phyloP scores from a whole-genome alignment of 2,888 invertebrate species.

The Amorpha juglandis region DNA sequence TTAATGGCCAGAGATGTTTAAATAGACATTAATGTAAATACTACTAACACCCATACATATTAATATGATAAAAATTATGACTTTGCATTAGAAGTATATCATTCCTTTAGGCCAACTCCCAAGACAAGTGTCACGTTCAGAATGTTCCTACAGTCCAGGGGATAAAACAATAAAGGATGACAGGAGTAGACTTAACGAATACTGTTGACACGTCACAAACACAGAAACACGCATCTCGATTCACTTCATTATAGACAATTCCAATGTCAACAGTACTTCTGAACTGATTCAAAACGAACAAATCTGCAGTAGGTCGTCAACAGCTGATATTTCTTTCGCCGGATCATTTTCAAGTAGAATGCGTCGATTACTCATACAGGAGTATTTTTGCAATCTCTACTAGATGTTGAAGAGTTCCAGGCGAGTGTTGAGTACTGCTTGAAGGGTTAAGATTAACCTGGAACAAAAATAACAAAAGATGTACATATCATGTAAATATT shows the following conservation, averaged over 20 bases:
- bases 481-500: not conserved
- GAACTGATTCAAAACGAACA: no score
- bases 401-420: not conserved
- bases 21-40: no score
- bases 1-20: no score
- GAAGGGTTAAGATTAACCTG: not conserved
- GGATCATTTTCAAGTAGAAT: not conserved
- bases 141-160: not conserved
- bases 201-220: no score
- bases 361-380: not conserved
- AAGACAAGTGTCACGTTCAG: not conserved
- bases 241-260: no score
- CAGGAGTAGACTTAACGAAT: not conserved
- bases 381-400: not conserved
- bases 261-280: no score
- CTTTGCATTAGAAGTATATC: not conserved
- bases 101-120: not conserved
- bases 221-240: no score
- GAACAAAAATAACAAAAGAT: not conserved
- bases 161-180: not conserved
- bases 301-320: not conserved
- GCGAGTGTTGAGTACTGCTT: not conserved
- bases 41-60: no score
- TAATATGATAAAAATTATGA: no score
- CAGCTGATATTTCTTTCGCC: not conserved